Percentiles rank a stretch among this genome's conserved stretches.
Conservation (phyloP, 2,888 invertebrate genomes). For the Philonicus albiceps region DNA sequence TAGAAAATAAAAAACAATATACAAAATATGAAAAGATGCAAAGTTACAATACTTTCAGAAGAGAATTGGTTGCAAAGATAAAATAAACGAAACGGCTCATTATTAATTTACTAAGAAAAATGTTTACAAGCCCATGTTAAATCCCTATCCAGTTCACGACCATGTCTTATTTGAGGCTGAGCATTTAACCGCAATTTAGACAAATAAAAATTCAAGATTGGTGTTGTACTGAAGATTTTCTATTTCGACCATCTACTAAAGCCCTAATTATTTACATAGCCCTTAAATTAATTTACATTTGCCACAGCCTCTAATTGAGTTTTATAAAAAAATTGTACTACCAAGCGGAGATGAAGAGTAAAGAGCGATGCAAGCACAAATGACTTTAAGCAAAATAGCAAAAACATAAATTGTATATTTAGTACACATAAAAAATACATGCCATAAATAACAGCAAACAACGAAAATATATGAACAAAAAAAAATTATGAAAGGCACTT, state of each 20-base stretch:
- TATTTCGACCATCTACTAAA: background rate
- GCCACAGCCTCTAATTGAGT: background rate
- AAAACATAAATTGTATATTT: background rate
- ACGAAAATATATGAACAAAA: background rate
- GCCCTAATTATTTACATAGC: background rate
- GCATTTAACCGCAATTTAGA: background rate
- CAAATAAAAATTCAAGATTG: background rate
- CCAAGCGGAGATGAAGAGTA: background rate
- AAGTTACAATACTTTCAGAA: background rate
- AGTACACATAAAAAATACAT: background rate
- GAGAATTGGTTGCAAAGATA: background rate
- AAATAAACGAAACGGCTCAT: background rate
- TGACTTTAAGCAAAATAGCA: background rate
- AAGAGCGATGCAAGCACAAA: background rate
- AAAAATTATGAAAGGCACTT: constrained; percentile 44
- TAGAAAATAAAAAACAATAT: constrained; percentile 33
- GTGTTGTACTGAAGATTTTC: too few species aligned
- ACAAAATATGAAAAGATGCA: background rate
- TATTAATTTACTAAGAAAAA: too few species aligned
- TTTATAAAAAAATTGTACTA: background rate
- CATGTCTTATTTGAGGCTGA: background rate
- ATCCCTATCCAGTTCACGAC: background rate
- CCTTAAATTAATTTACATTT: background rate
- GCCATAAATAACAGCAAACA: background rate
- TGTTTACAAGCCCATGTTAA: too few species aligned